Percentiles rank a stretch among this genome's conserved stretches.
Evolutionary conservation across 2,888 invertebrate genomes (phyloP).

Genomic region (Pyrgus malvae): DNA sequence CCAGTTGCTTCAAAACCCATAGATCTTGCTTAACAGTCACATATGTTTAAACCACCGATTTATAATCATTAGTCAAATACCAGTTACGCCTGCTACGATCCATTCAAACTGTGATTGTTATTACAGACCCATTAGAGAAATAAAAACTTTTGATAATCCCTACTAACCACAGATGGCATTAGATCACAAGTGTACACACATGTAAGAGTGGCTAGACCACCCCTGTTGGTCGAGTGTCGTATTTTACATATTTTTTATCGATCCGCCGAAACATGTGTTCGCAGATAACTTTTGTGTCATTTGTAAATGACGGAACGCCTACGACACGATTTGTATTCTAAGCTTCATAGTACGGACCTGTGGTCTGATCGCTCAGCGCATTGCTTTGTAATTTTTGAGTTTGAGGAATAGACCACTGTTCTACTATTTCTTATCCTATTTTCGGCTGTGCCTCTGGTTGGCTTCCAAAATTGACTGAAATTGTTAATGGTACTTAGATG

Average conservation of each 20-base stretch:
- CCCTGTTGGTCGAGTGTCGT: constrained; percentile 48
- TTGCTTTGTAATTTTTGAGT: neutral
- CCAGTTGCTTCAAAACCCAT: neutral
- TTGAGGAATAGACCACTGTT: no score
- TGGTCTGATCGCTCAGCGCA: neutral
- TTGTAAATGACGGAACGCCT: constrained; percentile 46
- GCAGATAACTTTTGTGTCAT: constrained; percentile 50
- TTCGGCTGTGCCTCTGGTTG: no score
- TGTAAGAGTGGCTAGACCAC: constrained; percentile 53
- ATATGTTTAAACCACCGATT: constrained; percentile 14
- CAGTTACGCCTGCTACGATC: constrained; percentile 1
- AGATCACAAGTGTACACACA: constrained; percentile 44
- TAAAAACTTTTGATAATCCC: constrained; percentile 18
- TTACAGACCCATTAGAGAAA: constrained; percentile 22
- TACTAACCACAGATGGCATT: constrained; percentile 21
- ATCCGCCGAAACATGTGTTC: constrained; percentile 67
- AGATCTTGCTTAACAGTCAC: constrained; percentile 23
- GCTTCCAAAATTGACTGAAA: no score
- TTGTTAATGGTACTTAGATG: no score
- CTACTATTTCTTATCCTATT: no score
- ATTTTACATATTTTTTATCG: constrained; percentile 58
- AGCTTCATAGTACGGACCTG: neutral
- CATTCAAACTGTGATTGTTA: constrained; percentile 15
- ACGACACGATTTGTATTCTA: constrained; percentile 37
- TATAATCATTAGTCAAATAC: constrained; percentile 9